phyloP scores from a whole-genome alignment of 2,797 vertebrate species.

The Pelodytes ibericus region DNA sequence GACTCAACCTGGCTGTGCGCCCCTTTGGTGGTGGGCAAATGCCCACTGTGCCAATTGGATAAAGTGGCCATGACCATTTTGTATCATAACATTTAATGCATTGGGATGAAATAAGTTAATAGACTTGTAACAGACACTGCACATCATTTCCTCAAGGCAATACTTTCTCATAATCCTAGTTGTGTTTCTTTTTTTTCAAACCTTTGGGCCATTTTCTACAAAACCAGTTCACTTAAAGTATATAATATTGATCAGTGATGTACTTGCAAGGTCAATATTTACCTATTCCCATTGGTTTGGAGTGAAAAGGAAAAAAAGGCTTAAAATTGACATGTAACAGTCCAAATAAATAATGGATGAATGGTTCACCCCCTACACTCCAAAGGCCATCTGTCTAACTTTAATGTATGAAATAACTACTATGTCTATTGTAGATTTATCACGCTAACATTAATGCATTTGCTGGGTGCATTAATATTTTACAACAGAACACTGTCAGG shows the following conservation, averaged over 20 bases:
- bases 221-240: constrained; percentile 62
- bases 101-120: too few species aligned
- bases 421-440: constrained; percentile 69
- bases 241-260: constrained; percentile 63
- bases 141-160: neutral
- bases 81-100: too few species aligned
- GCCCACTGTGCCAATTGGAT: too few species aligned
- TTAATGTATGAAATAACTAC: constrained; percentile 71
- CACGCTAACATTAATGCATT: constrained; percentile 68
- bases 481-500: constrained; percentile 65
- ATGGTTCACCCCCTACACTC: constrained; percentile 64
- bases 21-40: too few species aligned
- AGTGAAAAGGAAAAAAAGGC: constrained; percentile 61
- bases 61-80: too few species aligned
- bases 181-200: constrained; percentile 49
- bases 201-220: constrained; percentile 46
- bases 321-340: constrained; percentile 68
- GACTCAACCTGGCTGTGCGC: too few species aligned
- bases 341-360: constrained; percentile 70
- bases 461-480: constrained; percentile 69
- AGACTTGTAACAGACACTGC: too few species aligned
- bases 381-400: constrained; percentile 65
- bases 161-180: neutral
- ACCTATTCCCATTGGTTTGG: constrained; percentile 58
- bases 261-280: constrained; percentile 62